These are phyloP conservation scores for Drosophila limbata DNA, from an alignment of 2,888 invertebrate species.

Conservation along the genomic window DNA sequence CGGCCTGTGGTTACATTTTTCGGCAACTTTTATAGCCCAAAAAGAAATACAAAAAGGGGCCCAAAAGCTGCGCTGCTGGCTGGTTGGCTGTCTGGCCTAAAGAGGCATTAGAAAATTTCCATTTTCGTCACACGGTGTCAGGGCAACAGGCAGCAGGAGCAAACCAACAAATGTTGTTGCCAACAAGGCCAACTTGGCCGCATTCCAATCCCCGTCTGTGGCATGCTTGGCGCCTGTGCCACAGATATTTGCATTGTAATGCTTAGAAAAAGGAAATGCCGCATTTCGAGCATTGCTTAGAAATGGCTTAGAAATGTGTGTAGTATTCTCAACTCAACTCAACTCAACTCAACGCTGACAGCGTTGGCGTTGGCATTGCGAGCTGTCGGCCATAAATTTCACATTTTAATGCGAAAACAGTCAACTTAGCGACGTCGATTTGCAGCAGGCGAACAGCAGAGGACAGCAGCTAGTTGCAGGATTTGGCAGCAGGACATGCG, in stretches of 20 bases:
- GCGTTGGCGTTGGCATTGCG: constrained; percentile 1
- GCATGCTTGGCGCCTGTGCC: constrained; percentile 79
- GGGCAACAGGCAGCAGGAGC: constrained; percentile 65
- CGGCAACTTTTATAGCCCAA: constrained; percentile 23
- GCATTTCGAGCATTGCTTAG: constrained; percentile 64
- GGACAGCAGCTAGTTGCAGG: background rate
- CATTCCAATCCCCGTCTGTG: constrained; percentile 69
- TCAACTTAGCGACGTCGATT: constrained; percentile 84
- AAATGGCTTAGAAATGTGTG: constrained; percentile 42
- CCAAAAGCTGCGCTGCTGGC: constrained; percentile 15
- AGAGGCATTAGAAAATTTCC: constrained; percentile 82
- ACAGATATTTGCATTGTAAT: constrained; percentile 85
- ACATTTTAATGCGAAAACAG: constrained; percentile 85
- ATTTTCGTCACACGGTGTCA: constrained; percentile 84
- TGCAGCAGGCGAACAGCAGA: constrained; percentile 77
- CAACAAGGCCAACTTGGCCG: constrained; percentile 11
- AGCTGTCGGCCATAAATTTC: constrained; percentile 75
- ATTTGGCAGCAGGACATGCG: background rate
- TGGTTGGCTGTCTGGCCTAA: constrained; percentile 34
- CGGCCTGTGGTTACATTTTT: constrained; percentile 29
- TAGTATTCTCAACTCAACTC: background rate
- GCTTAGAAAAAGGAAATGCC: constrained; percentile 77
- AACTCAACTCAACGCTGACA: constrained; percentile 5
- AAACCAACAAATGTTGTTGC: background rate
- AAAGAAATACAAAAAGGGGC: constrained; percentile 8